These are phyloP conservation scores for Argopecten irradians DNA, from an alignment of 1,140 invertebrate species.

Conservation along the genomic window DNA sequence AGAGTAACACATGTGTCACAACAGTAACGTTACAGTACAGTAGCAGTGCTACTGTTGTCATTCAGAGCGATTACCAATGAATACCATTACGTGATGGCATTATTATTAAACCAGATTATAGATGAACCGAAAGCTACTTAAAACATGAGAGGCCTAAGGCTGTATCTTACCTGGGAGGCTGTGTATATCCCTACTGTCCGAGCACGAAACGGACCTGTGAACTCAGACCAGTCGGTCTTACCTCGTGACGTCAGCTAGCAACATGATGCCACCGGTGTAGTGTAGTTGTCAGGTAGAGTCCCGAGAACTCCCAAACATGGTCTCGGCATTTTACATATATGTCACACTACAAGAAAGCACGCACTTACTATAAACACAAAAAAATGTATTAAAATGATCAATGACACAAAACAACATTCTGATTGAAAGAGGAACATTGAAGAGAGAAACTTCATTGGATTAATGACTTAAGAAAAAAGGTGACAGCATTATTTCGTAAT, in stretches of 20 bases:
- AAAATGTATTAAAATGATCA: no score
- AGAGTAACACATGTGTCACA: neutral
- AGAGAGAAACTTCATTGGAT: no score
- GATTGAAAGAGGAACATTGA: no score
- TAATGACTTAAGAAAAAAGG: neutral
- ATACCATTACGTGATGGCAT: neutral
- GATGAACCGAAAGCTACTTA: no score
- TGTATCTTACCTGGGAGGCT: neutral
- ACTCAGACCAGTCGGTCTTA: neutral
- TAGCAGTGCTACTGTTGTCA: no score
- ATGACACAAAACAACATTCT: neutral
- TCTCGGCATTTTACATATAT: neutral
- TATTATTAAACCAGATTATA: no score
- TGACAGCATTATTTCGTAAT: neutral
- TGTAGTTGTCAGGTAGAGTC: neutral
- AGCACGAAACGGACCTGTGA: neutral
- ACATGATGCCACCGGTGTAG: neutral
- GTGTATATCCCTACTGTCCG: constrained; percentile 6
- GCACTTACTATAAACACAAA: no score
- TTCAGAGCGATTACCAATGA: neutral
- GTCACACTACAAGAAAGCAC: neutral
- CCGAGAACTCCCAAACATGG: neutral
- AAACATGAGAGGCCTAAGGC: no score
- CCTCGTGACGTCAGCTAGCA: constrained; percentile 19
- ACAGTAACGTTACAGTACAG: neutral